Percentiles rank a stretch among this genome's conserved stretches.
Conservation (phyloP, 2,888 invertebrate genomes). For the Drosophila seclusa region DNA sequence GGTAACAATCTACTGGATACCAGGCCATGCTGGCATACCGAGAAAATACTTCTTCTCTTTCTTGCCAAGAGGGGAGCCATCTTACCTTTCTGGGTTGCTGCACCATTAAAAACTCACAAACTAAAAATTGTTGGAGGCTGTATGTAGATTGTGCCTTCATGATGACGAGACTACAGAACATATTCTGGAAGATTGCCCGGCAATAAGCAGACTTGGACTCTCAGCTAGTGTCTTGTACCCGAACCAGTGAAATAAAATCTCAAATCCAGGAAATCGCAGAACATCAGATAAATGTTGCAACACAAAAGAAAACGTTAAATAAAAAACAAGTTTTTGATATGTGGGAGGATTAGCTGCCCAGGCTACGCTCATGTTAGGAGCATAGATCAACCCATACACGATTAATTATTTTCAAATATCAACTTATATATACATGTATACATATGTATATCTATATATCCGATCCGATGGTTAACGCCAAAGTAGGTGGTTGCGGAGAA, state of each 20-base stretch:
- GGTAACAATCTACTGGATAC: background rate
- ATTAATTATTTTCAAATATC: background rate
- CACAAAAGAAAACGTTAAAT: too few species aligned
- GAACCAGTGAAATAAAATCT: background rate
- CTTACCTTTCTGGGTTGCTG: background rate
- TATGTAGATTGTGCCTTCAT: too few species aligned
- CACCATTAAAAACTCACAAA: background rate
- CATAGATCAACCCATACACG: background rate
- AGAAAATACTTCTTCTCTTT: background rate
- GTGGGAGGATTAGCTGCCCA: background rate
- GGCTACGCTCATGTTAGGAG: background rate
- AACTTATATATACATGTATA: too few species aligned
- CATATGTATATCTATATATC: background rate
- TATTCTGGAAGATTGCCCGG: background rate
- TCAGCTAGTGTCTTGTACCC: background rate
- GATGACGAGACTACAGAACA: background rate
- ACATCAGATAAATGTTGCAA: too few species aligned
- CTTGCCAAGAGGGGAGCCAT: background rate
- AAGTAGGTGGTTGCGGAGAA: background rate
- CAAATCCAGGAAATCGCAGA: too few species aligned
- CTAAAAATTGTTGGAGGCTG: too few species aligned
- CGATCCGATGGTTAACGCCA: background rate
- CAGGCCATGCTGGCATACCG: background rate
- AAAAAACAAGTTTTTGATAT: background rate
- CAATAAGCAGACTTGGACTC: background rate